Conservation (phyloP, 2,113 vertebrate species). For the Colaptes auratus region DNA sequence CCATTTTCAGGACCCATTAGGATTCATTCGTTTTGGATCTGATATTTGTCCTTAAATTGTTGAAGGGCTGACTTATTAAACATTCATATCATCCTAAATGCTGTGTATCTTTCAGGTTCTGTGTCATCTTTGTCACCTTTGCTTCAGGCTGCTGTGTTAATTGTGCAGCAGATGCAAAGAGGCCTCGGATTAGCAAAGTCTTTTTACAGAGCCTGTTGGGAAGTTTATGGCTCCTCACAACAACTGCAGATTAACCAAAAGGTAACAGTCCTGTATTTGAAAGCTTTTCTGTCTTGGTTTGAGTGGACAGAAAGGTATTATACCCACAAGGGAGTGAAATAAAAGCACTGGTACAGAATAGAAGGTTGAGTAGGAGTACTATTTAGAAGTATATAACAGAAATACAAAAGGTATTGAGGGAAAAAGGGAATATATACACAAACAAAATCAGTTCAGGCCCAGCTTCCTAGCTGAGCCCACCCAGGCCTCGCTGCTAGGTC, state of each 20-base stretch:
- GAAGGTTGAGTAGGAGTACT: no score
- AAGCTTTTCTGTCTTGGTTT: not conserved
- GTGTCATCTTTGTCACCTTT: slow-evolving; percentile 84
- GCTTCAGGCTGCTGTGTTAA: slow-evolving; percentile 83
- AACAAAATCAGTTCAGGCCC: no score
- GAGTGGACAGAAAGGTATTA: no score
- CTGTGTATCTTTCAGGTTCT: slow-evolving; percentile 80
- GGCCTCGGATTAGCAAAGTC: slow-evolving; percentile 86
- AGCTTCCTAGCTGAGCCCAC: no score
- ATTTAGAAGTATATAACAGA: no score
- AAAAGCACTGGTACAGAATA: no score
- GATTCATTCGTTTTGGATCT: not conserved
- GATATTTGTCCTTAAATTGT: not conserved
- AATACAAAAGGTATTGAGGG: no score
- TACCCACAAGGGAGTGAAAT: no score
- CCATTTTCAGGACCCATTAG: not conserved
- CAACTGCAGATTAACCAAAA: slow-evolving; percentile 81
- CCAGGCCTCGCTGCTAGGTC: no score
- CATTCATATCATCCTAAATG: not conserved
- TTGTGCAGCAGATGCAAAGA: slow-evolving; percentile 87
- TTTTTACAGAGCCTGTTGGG: slow-evolving; percentile 87
- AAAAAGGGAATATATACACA: no score
- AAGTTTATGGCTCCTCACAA: slow-evolving; percentile 86
- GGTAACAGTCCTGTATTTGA: slow-evolving; percentile 73
- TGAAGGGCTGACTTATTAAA: not conserved